Conservation (phyloP, 2,888 invertebrate species). For the Gortyna flavago region DNA sequence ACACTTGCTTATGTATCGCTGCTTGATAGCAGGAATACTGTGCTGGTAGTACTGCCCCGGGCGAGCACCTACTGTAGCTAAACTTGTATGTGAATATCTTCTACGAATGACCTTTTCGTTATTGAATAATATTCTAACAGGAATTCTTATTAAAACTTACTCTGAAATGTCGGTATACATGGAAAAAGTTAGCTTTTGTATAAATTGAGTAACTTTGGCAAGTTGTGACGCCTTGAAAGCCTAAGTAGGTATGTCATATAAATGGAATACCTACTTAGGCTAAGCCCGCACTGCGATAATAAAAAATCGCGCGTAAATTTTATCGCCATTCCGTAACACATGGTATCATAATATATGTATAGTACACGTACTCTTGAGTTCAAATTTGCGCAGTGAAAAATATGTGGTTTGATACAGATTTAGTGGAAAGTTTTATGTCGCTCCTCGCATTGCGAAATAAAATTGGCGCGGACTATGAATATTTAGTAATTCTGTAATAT, state of each 20-base stretch:
- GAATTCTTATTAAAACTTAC: conserved; percentile 44
- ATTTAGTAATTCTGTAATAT: no score
- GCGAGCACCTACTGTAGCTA: neutral
- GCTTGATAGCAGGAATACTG: neutral
- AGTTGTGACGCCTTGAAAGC: conserved; percentile 24
- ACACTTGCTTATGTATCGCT: neutral
- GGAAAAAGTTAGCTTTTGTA: conserved; percentile 40
- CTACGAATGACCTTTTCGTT: neutral
- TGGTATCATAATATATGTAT: neutral
- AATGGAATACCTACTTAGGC: neutral
- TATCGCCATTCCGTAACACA: neutral
- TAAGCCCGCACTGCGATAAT: neutral
- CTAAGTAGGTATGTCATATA: neutral
- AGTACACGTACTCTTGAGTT: neutral
- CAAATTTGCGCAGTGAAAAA: neutral
- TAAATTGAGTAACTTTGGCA: conserved; percentile 43
- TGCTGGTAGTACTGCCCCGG: neutral
- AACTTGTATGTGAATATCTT: neutral
- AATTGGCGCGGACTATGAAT: neutral
- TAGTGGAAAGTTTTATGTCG: neutral
- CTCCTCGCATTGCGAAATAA: neutral
- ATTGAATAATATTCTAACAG: conserved; percentile 24
- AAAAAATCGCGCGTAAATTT: neutral
- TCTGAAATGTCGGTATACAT: conserved; percentile 8
- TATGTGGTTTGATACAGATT: neutral